Conservation (phyloP, 2,888 invertebrate species). For the Trichopria drosophilae region DNA sequence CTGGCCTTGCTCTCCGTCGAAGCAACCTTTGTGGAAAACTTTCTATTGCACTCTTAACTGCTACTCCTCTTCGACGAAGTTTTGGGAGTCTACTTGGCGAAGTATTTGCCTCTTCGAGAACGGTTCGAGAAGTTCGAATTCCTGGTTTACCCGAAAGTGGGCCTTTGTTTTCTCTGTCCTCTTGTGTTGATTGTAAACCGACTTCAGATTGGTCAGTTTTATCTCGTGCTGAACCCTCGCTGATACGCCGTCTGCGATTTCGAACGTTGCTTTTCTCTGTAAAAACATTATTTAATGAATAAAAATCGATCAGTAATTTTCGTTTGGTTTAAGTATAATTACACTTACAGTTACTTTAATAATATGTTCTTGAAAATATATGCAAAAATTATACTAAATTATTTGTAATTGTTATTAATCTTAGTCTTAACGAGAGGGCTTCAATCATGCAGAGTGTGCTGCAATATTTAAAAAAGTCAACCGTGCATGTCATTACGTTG, state of each 20-base stretch:
- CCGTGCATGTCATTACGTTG: too few species aligned
- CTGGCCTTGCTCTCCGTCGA: constrained; percentile 33
- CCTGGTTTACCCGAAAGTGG: constrained; percentile 47
- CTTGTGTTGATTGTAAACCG: constrained; percentile 44
- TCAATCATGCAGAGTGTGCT: too few species aligned
- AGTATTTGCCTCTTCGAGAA: constrained; percentile 52
- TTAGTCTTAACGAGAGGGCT: too few species aligned
- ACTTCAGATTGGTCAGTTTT: constrained; percentile 24
- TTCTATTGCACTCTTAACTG: constrained; percentile 37
- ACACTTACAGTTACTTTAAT: too few species aligned
- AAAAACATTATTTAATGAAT: too few species aligned
- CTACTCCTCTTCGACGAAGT: constrained; percentile 46
- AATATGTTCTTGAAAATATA: too few species aligned
- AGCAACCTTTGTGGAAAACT: constrained; percentile 42
- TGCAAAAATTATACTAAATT: too few species aligned
- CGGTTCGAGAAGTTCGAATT: constrained; percentile 46
- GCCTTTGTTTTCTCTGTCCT: constrained; percentile 56
- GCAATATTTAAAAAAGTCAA: too few species aligned
- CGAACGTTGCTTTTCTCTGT: constrained; percentile 50
- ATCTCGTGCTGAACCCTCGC: constrained; percentile 49
- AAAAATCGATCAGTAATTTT: too few species aligned
- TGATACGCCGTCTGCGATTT: constrained; percentile 49
- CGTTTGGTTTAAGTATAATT: neutral
- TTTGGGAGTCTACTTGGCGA: constrained; percentile 45
- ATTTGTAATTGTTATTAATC: too few species aligned